These are phyloP conservation scores for Papilio machaon DNA, from an alignment of 1,140 invertebrate genomes.

Conservation along the genomic window DNA sequence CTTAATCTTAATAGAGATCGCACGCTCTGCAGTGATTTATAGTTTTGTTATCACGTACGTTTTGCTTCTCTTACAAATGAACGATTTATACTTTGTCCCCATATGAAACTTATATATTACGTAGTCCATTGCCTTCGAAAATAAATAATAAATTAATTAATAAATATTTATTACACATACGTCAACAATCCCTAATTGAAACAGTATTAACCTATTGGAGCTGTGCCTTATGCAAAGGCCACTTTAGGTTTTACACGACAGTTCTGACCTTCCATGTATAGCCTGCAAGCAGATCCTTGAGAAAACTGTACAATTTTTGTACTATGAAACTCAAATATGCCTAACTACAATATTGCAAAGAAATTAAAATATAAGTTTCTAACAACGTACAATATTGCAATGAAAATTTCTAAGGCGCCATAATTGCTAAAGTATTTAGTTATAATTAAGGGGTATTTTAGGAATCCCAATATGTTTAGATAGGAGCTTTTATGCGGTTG, in stretches of 20 bases:
- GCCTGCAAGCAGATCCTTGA: no score
- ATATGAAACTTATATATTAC: neutral
- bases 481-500: neutral
- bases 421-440: neutral
- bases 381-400: neutral
- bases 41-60: neutral
- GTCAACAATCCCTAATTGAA: no score
- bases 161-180: neutral
- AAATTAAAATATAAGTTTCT: neutral
- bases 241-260: no score
- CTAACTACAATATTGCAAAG: neutral
- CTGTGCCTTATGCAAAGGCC: no score
- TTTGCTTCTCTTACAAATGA: neutral
- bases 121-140: neutral
- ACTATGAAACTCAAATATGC: no score
- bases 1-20: constrained; percentile 31
- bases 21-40: constrained; percentile 27
- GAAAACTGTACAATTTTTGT: no score
- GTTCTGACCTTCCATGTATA: no score
- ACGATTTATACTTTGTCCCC: neutral
- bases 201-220: no score
- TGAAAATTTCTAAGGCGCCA: neutral
- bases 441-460: neutral
- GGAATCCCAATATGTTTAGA: constrained; percentile 5
- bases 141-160: neutral